phyloP scores from a whole-genome alignment of 2,113 vertebrate genomes.

The Hemiscyllium ocellatum region DNA sequence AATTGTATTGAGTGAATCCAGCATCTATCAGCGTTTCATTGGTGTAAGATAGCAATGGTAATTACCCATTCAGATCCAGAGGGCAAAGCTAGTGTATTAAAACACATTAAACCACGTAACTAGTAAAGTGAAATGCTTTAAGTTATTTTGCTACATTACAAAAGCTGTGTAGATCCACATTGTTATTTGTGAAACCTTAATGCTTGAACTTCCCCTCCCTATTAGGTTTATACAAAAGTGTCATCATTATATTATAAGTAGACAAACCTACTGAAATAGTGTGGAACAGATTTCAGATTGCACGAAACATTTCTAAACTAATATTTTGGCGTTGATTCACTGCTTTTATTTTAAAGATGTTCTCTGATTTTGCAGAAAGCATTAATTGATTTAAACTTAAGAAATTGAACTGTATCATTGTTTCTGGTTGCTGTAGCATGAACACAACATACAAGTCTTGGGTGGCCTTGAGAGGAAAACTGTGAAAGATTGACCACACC shows the following conservation, averaged over 20 bases:
- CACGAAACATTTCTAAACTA: neutral
- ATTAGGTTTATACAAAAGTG: neutral
- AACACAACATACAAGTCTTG: neutral
- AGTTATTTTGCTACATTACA: neutral
- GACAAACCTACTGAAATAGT: neutral
- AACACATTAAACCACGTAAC: neutral
- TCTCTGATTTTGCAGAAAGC: neutral
- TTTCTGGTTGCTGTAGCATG: neutral
- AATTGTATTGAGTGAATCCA: neutral
- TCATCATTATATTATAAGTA: neutral
- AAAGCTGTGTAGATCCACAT: neutral
- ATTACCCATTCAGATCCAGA: neutral
- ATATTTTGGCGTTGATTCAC: neutral
- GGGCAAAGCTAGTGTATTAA: neutral
- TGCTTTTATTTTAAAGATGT: neutral
- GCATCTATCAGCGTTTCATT: neutral
- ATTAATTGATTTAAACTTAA: neutral
- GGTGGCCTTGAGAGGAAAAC: neutral
- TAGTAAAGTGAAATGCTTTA: neutral
- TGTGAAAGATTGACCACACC: neutral
- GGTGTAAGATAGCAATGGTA: neutral
- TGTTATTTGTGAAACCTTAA: neutral
- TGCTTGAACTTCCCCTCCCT: neutral
- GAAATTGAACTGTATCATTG: neutral
- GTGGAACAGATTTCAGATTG: neutral